Conservation (phyloP, 92 coral and sea anemone species). For the Actinostola sp. region DNA sequence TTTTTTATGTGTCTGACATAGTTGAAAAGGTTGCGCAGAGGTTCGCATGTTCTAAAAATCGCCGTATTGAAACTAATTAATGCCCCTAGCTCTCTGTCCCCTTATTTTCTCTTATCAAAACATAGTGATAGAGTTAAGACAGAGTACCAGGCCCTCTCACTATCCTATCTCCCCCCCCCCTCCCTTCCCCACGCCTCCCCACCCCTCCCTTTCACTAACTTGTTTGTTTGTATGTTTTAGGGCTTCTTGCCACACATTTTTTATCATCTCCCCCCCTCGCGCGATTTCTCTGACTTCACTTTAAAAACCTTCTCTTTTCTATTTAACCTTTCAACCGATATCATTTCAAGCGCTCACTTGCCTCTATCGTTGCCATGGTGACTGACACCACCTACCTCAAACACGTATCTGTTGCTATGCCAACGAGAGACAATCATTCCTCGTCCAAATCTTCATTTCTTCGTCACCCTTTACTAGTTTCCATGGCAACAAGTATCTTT, state of each 20-base stretch:
- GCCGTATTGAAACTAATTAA: no score
- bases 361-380: constrained; percentile 26
- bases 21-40: no score
- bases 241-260: constrained; percentile 44
- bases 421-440: no score
- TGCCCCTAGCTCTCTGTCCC: no score
- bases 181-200: not conserved
- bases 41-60: no score
- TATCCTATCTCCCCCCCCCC: not conserved
- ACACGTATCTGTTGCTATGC: no score
- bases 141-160: not conserved
- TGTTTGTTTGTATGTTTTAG: constrained; percentile 10
- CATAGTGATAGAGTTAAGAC: no score
- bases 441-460: no score
- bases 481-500: not conserved
- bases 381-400: not conserved
- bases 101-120: not conserved
- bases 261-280: not conserved
- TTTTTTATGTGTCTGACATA: no score
- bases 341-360: constrained; percentile 28
- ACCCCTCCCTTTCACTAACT: constrained; percentile 13
- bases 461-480: not conserved
- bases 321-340: not conserved
- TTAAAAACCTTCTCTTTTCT: not conserved
- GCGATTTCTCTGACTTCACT: not conserved